phyloP scores from a whole-genome alignment of 2,888 invertebrate species.

The Tubulanus polymorphus region DNA sequence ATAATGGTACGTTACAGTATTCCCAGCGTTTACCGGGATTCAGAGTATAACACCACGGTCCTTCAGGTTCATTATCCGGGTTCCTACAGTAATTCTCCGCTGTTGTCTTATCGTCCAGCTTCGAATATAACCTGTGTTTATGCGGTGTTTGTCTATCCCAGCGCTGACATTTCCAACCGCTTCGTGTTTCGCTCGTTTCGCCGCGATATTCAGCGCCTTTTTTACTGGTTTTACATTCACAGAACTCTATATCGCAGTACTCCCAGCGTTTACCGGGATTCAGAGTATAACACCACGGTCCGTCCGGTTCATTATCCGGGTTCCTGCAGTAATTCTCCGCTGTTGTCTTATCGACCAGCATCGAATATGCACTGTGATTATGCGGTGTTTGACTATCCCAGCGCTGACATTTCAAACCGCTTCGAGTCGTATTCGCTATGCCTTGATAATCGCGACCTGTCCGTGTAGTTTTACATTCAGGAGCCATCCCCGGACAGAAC shows the following conservation, averaged over 20 bases:
- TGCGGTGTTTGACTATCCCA: neutral
- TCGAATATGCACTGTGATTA: too few relatives aligned
- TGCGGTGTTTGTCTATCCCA: neutral
- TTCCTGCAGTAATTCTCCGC: neutral
- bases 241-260: neutral
- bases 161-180: neutral
- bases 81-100: neutral
- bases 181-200: neutral
- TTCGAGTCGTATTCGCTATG: neutral
- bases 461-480: too few relatives aligned
- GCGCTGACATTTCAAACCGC: neutral
- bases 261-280: neutral
- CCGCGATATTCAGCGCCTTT: neutral
- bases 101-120: too few relatives aligned
- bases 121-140: too few relatives aligned
- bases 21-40: neutral
- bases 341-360: too few relatives aligned
- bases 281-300: neutral
- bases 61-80: neutral
- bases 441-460: neutral
- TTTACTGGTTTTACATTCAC: too few relatives aligned
- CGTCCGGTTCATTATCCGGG: neutral
- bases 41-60: neutral
- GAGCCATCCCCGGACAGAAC: slow-evolving; percentile 1
- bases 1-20: neutral